Evolutionary conservation across 2,113 vertebrate species (phyloP), one percentile per base, ranked within the genome.

Genomic region (Gambusia holbrooki): DNA sequence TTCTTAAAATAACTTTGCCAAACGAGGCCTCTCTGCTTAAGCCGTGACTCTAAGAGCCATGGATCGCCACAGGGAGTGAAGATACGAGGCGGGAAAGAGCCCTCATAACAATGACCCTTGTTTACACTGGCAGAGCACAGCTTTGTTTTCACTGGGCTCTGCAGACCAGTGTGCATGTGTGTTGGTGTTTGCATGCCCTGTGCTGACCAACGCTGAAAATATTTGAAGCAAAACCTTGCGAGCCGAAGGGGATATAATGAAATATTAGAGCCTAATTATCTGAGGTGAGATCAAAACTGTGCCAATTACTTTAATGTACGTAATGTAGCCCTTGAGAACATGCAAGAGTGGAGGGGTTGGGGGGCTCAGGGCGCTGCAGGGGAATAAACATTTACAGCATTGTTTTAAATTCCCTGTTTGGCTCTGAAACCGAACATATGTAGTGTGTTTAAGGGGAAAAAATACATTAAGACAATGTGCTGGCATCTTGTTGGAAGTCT

Each of bases 91-190:
- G 84, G 84, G 87, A 92, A 79, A 75, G 68, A 86, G 79, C 62
- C 82, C 80, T 83, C 81, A 33, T 79, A 90, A 91, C 90, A 93
- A 92, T 90, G 81, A 72, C 12, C 69, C 0, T 32, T 91, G 90
- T 93, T 92, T 88, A 89, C 84, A 88, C 79, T 92, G 91, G 90
- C 88, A 87, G 76, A 89, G 81, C 77, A 70, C 17, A 19, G 81
- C 85, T 83, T 88, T 91, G 89, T 91, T 92, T 92, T 91, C 84
- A 85, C 86, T 90, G 74, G 83, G 71, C 88, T 81, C 77, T 66
- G 79, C 58, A 66, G 83, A 60, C 84, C 73, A 33, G 48, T 29
- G 76, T 80, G 78, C 67, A 72, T 66, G 73, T 62, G 71, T 66
- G 58, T 72, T 67, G 81, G 48, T 66, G 64, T 70, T 45, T 28